Evolutionary conservation across 64 coral and sea anemone species (phyloP).

Genomic region (Platygyra sinensis): DNA sequence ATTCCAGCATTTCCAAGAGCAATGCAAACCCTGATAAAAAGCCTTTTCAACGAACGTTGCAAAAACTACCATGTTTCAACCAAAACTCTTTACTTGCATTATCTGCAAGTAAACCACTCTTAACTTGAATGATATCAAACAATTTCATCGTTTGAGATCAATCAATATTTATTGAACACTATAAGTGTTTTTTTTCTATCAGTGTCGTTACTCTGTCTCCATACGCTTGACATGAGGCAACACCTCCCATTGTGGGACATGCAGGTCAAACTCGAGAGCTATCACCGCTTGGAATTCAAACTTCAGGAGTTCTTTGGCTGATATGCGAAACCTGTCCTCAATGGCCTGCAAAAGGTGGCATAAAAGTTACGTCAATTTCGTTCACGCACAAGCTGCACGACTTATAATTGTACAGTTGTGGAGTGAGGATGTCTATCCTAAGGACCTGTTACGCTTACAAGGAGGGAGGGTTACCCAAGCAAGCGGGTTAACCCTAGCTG

Average conservation of each 20-base stretch:
- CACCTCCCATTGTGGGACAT: constrained; percentile 81
- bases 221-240: constrained; percentile 89
- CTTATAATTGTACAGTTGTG: too few species aligned
- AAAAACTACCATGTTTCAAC: too few species aligned
- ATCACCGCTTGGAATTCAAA: constrained; percentile 97
- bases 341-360: constrained; percentile 60
- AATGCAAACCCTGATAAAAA: too few species aligned
- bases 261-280: constrained; percentile 92
- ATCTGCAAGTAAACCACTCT: neutral
- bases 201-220: constrained; percentile 54
- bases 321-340: constrained; percentile 84
- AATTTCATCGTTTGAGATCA: neutral
- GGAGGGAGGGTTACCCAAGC: too few species aligned
- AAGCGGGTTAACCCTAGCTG: too few species aligned
- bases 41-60: too few species aligned
- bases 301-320: constrained; percentile 72
- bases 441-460: too few species aligned
- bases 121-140: neutral
- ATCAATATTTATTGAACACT: neutral
- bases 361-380: neutral
- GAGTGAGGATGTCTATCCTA: too few species aligned
- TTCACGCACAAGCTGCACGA: too few species aligned
- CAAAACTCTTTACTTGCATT: too few species aligned
- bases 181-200: neutral
- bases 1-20: too few species aligned